Conservation (phyloP, 2,888 invertebrate genomes). For the Polia nebulosa region DNA sequence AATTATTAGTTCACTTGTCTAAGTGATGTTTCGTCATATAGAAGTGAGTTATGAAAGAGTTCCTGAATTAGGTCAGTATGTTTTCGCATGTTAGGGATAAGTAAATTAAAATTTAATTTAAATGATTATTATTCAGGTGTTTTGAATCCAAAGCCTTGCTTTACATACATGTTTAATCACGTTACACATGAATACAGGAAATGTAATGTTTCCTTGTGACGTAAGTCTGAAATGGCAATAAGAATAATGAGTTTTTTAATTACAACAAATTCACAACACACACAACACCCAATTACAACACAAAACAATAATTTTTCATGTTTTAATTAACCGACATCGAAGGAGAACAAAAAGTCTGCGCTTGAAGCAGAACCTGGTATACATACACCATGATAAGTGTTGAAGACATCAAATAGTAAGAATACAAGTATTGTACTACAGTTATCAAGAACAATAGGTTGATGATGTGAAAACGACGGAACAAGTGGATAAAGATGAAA, state of each 20-base stretch:
- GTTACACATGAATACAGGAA: background rate
- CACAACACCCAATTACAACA: too few relatives aligned
- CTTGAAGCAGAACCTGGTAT: background rate
- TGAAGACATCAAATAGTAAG: too few relatives aligned
- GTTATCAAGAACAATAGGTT: too few relatives aligned
- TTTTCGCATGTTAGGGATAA: constrained; percentile 4
- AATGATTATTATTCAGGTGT: constrained; percentile 10
- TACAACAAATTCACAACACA: too few relatives aligned
- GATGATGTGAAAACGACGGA: background rate
- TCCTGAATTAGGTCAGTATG: constrained; percentile 30
- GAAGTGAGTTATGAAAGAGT: constrained; percentile 26
- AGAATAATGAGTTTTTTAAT: too few relatives aligned
- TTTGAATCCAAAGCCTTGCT: constrained; percentile 7
- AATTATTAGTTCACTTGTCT: constrained; percentile 22
- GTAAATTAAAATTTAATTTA: constrained; percentile 29
- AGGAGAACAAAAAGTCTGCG: background rate
- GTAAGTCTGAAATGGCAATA: background rate
- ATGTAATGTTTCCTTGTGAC: background rate
- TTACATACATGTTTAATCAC: constrained; percentile 10
- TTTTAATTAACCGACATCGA: too few relatives aligned
- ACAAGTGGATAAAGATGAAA: background rate
- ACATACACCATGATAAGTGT: background rate
- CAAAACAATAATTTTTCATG: too few relatives aligned
- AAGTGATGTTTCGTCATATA: constrained; percentile 33
- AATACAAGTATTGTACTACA: too few relatives aligned